phyloP scores from a whole-genome alignment of 2,888 invertebrate species.

The Tenthredo livida region DNA sequence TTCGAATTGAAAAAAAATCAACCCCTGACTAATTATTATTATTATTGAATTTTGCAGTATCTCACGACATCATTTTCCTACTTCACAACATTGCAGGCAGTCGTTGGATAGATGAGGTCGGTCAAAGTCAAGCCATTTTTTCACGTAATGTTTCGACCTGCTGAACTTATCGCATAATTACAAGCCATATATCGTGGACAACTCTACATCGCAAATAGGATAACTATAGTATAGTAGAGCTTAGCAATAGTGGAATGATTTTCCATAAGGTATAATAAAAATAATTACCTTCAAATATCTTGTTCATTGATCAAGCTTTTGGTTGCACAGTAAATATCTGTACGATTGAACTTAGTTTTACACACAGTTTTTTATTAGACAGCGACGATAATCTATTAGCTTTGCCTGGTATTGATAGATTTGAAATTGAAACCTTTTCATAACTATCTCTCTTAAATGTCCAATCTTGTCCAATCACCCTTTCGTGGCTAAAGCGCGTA shows the following conservation, averaged over 20 bases:
- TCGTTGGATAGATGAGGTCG: neutral
- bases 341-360: neutral
- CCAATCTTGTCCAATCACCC: too few species aligned
- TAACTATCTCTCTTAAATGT: neutral
- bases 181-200: neutral
- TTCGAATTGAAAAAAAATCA: neutral
- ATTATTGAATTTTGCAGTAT: neutral
- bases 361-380: neutral
- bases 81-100: constrained; percentile 20
- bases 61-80: constrained; percentile 11
- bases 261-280: neutral
- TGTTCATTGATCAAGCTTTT: neutral
- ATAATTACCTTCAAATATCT: neutral
- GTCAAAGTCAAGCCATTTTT: neutral
- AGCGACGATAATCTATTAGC: neutral
- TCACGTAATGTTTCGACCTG: neutral
- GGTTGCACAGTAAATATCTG: neutral
- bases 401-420: neutral
- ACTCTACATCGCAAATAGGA: neutral
- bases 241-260: neutral
- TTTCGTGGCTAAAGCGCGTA: too few species aligned
- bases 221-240: neutral
- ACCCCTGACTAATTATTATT: neutral
- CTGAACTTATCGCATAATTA: neutral
- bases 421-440: neutral